A percentile compares a stretch with the other conserved stretches of the same genome.
Conservation (phyloP, 2,797 vertebrate species). For the Parambassis ranga region DNA sequence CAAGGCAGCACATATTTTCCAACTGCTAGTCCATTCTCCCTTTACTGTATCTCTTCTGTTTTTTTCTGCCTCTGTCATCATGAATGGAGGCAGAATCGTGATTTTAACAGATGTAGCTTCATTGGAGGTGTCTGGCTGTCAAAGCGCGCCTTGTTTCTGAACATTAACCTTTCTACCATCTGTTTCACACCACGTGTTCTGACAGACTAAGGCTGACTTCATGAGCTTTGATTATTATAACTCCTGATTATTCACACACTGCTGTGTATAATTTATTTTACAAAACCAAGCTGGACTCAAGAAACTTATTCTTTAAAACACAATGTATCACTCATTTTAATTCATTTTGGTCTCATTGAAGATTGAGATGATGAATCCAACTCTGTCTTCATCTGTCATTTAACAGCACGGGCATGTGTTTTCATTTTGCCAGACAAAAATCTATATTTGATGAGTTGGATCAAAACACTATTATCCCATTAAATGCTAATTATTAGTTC, state of each 20-base stretch:
- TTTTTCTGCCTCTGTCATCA: constrained; percentile 20
- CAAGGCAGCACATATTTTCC: not conserved
- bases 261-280: constrained; percentile 32
- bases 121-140: constrained; percentile 58
- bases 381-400: too few species aligned
- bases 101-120: constrained; percentile 61
- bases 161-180: constrained; percentile 69
- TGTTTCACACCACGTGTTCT: constrained; percentile 42
- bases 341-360: too few species aligned
- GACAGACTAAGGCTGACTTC: constrained; percentile 44
- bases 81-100: constrained; percentile 24
- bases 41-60: not conserved
- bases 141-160: constrained; percentile 38
- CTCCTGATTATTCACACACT: constrained; percentile 59
- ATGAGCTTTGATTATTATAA: constrained; percentile 60
- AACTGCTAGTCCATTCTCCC: not conserved
- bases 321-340: not conserved
- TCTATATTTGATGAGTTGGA: too few species aligned
- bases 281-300: constrained; percentile 9
- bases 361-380: too few species aligned
- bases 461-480: too few species aligned
- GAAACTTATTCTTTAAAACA: constrained; percentile 5
- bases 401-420: too few species aligned
- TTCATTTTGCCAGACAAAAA: not conserved
- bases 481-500: too few species aligned